These are phyloP conservation scores for Hyalella azteca DNA, from an alignment of 2,888 invertebrate species.

Conservation along the genomic window DNA sequence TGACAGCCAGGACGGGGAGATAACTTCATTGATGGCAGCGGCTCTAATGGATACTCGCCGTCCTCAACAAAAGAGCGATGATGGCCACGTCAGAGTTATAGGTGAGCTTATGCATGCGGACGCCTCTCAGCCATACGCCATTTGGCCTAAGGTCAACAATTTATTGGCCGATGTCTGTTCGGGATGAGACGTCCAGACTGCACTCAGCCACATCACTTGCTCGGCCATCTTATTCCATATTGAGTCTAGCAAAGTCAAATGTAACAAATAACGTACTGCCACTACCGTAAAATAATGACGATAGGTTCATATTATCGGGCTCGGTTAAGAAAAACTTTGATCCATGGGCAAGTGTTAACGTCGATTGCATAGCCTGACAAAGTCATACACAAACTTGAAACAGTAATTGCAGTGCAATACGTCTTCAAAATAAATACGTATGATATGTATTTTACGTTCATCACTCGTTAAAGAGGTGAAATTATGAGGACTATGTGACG, in stretches of 20 bases:
- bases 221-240: not conserved
- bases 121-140: not conserved
- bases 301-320: too few species aligned
- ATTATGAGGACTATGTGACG: too few species aligned
- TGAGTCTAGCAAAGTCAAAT: not conserved
- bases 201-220: not conserved
- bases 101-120: not conserved
- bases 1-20: constrained; percentile 18
- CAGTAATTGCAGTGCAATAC: too few species aligned
- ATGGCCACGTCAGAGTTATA: not conserved
- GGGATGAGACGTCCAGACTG: not conserved
- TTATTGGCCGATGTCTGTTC: not conserved
- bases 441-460: too few species aligned
- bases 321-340: too few species aligned
- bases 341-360: too few species aligned
- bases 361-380: too few species aligned
- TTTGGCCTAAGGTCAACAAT: not conserved
- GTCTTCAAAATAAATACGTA: too few species aligned
- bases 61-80: not conserved
- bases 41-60: constrained; percentile 26
- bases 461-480: too few species aligned
- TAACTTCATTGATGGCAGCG: constrained; percentile 9
- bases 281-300: too few species aligned
- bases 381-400: too few species aligned
- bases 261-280: not conserved